Conservation (phyloP, 2,113 vertebrate genomes). For the Thymallus thymallus region DNA sequence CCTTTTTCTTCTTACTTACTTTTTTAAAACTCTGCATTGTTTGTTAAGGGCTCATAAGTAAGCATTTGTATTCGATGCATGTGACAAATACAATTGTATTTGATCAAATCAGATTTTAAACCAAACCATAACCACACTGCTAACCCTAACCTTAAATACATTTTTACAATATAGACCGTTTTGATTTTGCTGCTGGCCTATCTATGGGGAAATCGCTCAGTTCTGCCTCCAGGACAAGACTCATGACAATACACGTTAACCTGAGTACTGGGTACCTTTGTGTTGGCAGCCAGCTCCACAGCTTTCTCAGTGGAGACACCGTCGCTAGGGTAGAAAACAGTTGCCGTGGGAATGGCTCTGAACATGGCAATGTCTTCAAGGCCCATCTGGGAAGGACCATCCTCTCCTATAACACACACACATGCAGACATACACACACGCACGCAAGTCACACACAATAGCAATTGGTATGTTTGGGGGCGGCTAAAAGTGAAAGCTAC, state of each 20-base stretch:
- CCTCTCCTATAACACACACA: constrained; percentile 78
- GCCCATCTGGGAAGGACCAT: constrained; percentile 95
- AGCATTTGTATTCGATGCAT: not conserved
- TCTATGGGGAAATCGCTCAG: not conserved
- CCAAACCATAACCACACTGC: no score
- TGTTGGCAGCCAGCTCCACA: constrained; percentile 91
- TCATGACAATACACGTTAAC: no score
- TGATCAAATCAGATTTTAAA: no score
- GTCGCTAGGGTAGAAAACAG: constrained; percentile 92
- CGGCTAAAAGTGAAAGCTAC: constrained; percentile 17
- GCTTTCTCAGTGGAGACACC: constrained; percentile 91
- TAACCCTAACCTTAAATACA: no score
- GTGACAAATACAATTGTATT: no score
- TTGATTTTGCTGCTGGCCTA: not conserved
- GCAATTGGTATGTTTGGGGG: not conserved
- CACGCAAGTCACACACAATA: constrained; percentile 8
- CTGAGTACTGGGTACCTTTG: constrained; percentile 76
- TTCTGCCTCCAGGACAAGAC: no score
- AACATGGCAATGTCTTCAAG: constrained; percentile 92
- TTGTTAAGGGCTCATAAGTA: constrained; percentile 85
- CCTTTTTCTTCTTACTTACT: no score
- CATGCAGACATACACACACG: constrained; percentile 24
- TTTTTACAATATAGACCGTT: no score
- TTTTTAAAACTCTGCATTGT: no score
- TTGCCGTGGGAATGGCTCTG: constrained; percentile 83